Base-by-base conservation (phyloP, 2,797 vertebrate species). In the Xiphorhynchus erythropygius region DNA sequence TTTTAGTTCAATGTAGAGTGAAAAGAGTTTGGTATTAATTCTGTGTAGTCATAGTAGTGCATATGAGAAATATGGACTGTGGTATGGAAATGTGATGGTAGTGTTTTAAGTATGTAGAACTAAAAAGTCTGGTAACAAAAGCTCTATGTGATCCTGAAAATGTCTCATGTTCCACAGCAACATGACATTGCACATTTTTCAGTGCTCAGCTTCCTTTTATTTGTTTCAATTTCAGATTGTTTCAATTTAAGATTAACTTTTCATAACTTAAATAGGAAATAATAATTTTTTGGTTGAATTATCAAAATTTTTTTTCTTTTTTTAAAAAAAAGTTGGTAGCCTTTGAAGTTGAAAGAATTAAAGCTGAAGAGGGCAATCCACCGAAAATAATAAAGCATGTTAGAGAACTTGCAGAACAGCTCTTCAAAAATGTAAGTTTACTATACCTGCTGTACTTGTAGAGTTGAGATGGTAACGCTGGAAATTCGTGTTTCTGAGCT, bases 361-460 rank as follows among this genome's bases (percentile, higher is more conserved):
- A 99, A 97, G 98, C 99, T 94, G 99, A 99, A 89, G 99, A 99
- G 73, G 97, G 98, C 93, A 98, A 97, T 95, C 97, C 98, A 75
- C 82, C 96, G 87, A 99, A 98, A 97, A 97, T 99, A 82, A 98
- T 99, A 97, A 99, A 99, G 94, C 98, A 98, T 89, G 98, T 99
- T 93, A 98, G 99, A 97, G 99, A 99, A 94, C 98, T 99, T 94
- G 99, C 99, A 22, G 99, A 99, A 92, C 99, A 99, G 81, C 98
- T 99, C 11, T 98, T 98, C 97, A 99, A 97, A 98, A 99, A 99
- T 91, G 99, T 99, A 98, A 99, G 99, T 96, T 87, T 32, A 71
- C 55, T 85, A 4, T 88, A 59, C 56, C 55, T 93, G 35, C 91
- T 84, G n/a, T 71, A 68, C 10, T 75, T 89, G 2, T 44, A 47